Base-by-base conservation (phyloP, 1,140 invertebrate species). In the Heliothis subflexa region DNA sequence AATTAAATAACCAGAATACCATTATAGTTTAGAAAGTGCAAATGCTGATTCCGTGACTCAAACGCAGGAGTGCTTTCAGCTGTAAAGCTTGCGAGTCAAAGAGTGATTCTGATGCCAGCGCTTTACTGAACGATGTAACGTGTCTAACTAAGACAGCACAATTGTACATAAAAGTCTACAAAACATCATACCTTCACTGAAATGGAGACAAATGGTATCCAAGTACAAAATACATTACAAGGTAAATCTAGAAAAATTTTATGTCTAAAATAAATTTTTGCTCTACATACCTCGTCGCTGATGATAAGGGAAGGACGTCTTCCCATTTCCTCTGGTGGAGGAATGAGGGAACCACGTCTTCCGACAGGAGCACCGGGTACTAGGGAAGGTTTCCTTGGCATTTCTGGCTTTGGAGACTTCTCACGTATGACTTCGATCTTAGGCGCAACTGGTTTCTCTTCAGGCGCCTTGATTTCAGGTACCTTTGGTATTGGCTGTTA, bases 301-400 rank as follows among this genome's bases (percentile, higher is more conserved):
- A 99, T 98, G 86, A 98, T 97, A 81, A 98, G 95, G 86, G 97
- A 98, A 79, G 98, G 97, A 84, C 98, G 96, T 85, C 98, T 96
- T 83, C 97, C 97, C 93, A 96, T 97, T 91, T 97, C 97, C 88
- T 98, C 97, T 11, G 97, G 97, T 3, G 97, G 97, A 57, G 97
- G 97, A 89, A 98, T 97, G 61, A 98, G 96, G 12, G 98, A 98
- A 28, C 98, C 97, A 85, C 98, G 95, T 81, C 98, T 96, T 91
- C 75, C 96, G 95, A 81, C 95, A 95, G 88, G 92, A 47, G 90
- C 88, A 66, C 96, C 97, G n/a, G 97, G 97, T 71, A 96, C 97
- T 74, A 98, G 93, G 0, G 98, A 98, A 28, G 97, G 95, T 89
- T 97, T 97, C 57, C 97, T 96, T 45, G 95, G 95, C 73, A 85